Evolutionary conservation across 2,113 vertebrate species (phyloP).

Genomic region (Irena cyanogastra): DNA sequence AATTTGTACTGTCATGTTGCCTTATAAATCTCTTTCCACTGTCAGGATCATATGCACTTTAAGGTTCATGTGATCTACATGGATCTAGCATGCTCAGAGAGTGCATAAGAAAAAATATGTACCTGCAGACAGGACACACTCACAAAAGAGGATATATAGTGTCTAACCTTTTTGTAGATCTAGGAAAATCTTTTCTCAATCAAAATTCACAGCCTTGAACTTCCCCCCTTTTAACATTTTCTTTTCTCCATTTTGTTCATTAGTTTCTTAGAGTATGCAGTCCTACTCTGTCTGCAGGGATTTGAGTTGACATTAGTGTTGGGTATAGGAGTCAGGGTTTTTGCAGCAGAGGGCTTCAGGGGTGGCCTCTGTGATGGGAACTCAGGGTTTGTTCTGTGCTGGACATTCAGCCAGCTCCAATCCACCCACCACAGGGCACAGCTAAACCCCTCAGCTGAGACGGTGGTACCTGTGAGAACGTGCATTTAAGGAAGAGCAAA

Average conservation of each 20-base stretch:
- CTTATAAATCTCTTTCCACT: neutral
- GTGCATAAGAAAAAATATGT: neutral
- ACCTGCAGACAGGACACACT: neutral
- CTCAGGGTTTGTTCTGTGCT: neutral
- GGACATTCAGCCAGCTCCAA: neutral
- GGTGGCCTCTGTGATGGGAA: rapidly evolving
- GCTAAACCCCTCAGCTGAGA: neutral
- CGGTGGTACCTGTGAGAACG: neutral
- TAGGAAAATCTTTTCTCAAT: neutral
- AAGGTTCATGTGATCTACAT: neutral
- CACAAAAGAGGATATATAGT: neutral
- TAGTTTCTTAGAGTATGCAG: neutral
- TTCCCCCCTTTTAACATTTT: neutral
- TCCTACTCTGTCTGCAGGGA: neutral
- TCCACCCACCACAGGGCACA: too few relatives aligned
- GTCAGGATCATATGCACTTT: neutral
- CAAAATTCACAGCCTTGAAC: neutral
- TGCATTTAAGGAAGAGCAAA: neutral
- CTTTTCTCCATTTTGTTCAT: neutral
- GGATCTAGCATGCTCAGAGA: neutral
- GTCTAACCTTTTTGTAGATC: neutral
- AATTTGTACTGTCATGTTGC: neutral
- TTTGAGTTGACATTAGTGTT: neutral
- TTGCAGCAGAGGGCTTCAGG: neutral
- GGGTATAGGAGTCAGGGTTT: neutral